Conservation (phyloP, 2,888 invertebrate genomes). For the Muschampia plurimacula region DNA sequence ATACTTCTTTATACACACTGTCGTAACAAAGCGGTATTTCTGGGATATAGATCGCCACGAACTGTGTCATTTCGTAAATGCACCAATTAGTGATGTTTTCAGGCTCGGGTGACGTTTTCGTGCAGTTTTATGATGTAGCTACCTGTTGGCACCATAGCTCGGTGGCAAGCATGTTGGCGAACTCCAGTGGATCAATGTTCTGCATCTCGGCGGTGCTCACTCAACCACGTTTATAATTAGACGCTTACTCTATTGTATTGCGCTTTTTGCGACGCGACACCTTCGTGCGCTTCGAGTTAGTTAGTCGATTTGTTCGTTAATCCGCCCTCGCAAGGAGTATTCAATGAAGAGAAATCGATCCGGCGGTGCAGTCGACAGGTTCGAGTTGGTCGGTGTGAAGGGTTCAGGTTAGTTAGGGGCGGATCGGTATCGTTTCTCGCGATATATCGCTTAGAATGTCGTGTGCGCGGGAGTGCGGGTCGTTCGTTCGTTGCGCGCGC, state of each 20-base stretch:
- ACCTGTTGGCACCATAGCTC: conserved; percentile 95
- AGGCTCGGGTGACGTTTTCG: conserved; percentile 11
- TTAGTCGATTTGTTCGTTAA: conserved; percentile 84
- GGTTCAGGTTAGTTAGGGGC: conserved; percentile 55
- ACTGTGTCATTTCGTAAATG: conserved; percentile 22
- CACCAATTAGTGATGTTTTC: conserved; percentile 28
- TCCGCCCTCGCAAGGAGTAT: conserved; percentile 79
- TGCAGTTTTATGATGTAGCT: conserved; percentile 49
- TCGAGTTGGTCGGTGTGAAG: conserved; percentile 6
- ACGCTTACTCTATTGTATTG: conserved; percentile 85
- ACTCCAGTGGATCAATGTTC: conserved; percentile 93
- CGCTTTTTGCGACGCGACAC: conserved; percentile 85
- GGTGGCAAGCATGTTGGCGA: conserved; percentile 93
- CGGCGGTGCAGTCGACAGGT: conserved; percentile 52
- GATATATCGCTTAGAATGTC: conserved; percentile 64
- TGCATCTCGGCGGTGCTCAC: conserved; percentile 74
- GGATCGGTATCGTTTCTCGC: conserved; percentile 68
- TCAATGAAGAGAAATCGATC: conserved; percentile 63
- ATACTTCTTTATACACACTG: neutral
- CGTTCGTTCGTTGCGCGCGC: conserved; percentile 86
- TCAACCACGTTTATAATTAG: conserved; percentile 83
- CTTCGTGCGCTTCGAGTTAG: conserved; percentile 83
- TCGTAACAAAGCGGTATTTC: conserved; percentile 8
- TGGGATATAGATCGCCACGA: conserved; percentile 16
- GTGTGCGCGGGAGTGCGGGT: conserved; percentile 83